Percentiles rank a stretch among this genome's conserved stretches.
These are phyloP conservation scores for Agelas oroides DNA, from an alignment of 37 sponge, comb jelly and placozoan genomes.

Conservation along the genomic window DNA sequence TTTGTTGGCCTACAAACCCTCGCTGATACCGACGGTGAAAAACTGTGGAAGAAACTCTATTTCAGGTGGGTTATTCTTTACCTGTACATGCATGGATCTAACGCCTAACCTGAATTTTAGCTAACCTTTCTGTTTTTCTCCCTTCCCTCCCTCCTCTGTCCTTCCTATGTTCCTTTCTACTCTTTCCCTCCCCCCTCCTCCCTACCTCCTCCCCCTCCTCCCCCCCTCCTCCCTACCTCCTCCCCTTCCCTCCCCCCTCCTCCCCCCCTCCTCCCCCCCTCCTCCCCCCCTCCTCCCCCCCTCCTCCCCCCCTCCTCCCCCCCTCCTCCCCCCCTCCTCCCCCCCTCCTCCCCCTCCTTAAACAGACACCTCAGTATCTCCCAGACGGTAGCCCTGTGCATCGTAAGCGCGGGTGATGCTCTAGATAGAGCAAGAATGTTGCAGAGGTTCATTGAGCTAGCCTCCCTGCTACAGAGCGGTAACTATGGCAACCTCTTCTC, in stretches of 20 bases:
- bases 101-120: not conserved
- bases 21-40: conserved; percentile 64
- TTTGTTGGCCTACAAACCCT: conserved; percentile 70
- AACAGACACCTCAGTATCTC: conserved; percentile 68
- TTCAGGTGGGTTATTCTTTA: conserved; percentile 57
- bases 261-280: not conserved
- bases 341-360: not conserved
- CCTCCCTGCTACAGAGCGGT: conserved; percentile 63
- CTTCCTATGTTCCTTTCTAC: not conserved
- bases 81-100: not conserved
- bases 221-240: not conserved
- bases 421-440: conserved; percentile 55
- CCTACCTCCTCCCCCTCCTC: not conserved
- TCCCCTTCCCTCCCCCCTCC: not conserved
- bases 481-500: conserved; percentile 70
- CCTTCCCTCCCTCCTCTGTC: not conserved
- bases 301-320: not conserved
- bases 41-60: conserved; percentile 82
- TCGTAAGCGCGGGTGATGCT: conserved; percentile 46
- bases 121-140: too few relatives aligned
- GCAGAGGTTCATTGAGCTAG: conserved; percentile 68
- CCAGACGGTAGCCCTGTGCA: conserved; percentile 57
- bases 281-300: not conserved
- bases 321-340: not conserved
- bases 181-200: not conserved